These are phyloP conservation scores for Prosapia bicincta DNA, from an alignment of 2,888 invertebrate genomes.

Conservation along the genomic window DNA sequence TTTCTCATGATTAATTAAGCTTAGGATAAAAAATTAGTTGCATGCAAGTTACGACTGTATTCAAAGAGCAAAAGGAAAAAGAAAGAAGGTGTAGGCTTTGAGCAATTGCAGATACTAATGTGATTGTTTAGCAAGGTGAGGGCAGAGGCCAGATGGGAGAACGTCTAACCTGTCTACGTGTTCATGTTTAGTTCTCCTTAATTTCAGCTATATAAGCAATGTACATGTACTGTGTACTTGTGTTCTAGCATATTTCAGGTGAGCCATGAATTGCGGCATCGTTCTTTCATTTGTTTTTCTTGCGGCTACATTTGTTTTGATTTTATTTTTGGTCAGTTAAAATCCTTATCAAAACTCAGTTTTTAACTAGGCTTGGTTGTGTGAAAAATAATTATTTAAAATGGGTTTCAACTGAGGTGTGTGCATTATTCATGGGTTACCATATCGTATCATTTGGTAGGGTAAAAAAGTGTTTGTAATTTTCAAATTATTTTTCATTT, in stretches of 20 bases:
- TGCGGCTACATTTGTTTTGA: background rate
- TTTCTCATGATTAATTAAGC: too few relatives aligned
- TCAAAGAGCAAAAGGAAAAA: too few relatives aligned
- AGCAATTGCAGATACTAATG: background rate
- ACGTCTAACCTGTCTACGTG: background rate
- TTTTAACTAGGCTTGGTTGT: too few relatives aligned
- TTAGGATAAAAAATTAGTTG: too few relatives aligned
- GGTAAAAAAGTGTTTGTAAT: too few relatives aligned
- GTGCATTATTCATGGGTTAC: too few relatives aligned
- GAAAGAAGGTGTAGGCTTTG: background rate
- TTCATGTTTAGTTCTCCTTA: background rate
- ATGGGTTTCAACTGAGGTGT: too few relatives aligned
- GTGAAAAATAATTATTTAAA: too few relatives aligned
- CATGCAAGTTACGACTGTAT: too few relatives aligned
- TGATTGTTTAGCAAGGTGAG: background rate
- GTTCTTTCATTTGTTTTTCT: constrained; percentile 10
- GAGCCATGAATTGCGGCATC: background rate
- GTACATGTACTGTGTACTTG: background rate
- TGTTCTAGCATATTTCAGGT: background rate
- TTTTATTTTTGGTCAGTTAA: background rate
- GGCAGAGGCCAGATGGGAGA: background rate
- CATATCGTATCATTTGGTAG: too few relatives aligned
- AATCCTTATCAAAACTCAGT: background rate
- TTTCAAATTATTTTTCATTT: too few relatives aligned
- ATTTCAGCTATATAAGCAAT: background rate